Conservation (phyloP, 2,888 invertebrate genomes). For the Acanthosepion pharaonis region DNA sequence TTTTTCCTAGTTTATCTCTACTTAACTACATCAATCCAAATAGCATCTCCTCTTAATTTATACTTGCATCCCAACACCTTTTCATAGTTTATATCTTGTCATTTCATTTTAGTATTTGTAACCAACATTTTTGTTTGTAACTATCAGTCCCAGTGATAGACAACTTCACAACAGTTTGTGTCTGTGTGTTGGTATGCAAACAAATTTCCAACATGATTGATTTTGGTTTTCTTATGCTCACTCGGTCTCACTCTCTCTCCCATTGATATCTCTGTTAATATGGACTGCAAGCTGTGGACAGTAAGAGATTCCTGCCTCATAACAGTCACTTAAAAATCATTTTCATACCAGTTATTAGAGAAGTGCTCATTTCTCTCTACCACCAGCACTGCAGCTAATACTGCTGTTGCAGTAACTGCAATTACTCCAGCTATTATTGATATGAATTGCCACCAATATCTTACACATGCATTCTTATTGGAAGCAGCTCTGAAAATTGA, state of each 20-base stretch:
- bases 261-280: not conserved
- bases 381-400: not conserved
- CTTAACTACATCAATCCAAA: conserved; percentile 9
- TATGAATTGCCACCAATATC: not conserved
- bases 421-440: too few relatives aligned
- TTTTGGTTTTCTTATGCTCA: not conserved
- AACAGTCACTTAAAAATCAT: not conserved
- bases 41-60: not conserved
- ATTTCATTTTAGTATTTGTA: not conserved
- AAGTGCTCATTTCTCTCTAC: not conserved
- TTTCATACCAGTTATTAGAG: not conserved
- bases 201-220: not conserved
- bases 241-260: not conserved
- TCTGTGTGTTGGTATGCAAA: conserved; percentile 23
- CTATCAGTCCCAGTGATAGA: not conserved
- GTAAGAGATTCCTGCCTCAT: conserved; percentile 7
- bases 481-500: not conserved
- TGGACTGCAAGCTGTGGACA: conserved; percentile 33
- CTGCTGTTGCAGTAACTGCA: not conserved
- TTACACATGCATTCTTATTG: conserved; percentile 17
- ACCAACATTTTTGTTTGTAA: not conserved
- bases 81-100: not conserved
- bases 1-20: not conserved
- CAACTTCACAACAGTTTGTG: not conserved
- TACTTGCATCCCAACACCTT: not conserved